phyloP scores from a whole-genome alignment of 2,113 vertebrate genomes.

The Corvus cornix region DNA sequence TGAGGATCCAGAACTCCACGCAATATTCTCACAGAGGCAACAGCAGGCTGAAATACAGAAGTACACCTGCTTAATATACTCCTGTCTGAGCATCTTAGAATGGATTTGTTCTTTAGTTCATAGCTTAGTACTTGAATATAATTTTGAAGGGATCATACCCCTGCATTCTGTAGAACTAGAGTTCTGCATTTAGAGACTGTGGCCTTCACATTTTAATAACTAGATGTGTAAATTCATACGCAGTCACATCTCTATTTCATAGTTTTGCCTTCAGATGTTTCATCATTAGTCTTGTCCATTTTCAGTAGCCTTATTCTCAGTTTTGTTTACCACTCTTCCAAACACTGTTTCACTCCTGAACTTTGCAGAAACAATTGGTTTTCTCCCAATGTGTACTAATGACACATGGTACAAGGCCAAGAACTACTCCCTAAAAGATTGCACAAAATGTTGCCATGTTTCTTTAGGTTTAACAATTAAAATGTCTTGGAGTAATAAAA shows the following conservation, averaged over 20 bases:
- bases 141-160: not conserved
- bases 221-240: not conserved
- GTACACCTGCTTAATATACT: not conserved
- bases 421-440: not conserved
- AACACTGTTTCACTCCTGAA: not conserved
- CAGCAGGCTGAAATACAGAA: not conserved
- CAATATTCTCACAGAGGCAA: not conserved
- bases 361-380: not conserved
- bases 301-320: not conserved
- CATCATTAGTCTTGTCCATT: not conserved
- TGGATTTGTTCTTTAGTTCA: not conserved
- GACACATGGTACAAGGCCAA: not conserved
- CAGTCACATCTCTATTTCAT: not conserved
- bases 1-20: not conserved
- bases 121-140: not conserved
- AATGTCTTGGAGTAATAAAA: not conserved
- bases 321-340: not conserved
- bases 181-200: not conserved
- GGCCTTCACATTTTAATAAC: not conserved
- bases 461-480: not conserved
- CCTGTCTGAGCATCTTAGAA: not conserved
- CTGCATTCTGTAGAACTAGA: not conserved
- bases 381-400: not conserved
- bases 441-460: not conserved
- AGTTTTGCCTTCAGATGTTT: not conserved